Base-by-base conservation (phyloP, 1,140 invertebrate species). In the Meloidogyne floridensis region DNA sequence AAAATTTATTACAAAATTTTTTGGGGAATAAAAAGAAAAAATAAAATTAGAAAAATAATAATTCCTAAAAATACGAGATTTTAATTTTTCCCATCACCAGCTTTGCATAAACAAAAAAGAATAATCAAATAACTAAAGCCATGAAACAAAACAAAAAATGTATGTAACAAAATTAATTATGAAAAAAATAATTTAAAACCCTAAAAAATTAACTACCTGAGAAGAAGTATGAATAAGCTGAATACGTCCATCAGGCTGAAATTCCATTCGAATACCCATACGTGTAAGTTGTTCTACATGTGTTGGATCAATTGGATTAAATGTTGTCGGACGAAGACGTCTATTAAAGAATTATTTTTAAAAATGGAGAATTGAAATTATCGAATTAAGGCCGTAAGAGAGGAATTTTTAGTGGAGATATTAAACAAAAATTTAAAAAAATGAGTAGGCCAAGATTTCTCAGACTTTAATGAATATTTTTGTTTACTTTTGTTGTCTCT, bases 191-290 rank as follows among this genome's bases (percentile, higher is more conserved):
- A 42, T 47, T 47, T 42, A n/a, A 9, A 42, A 47, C 0, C 3
- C 20, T n/a, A 47, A 9, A n/a, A 43, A 72, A 79, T 85, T 87
- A 87, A 92, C 92, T 83, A 91, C 91, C 13, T 91, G 88, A 18
- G 59, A 65, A 7, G 91, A 88, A 43, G 91, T 91, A 88, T 98
- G 96, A 15, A 96, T 92, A 32, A 98, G 91, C 90, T 97, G 95
- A 69, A 98, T 93, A 74, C 95, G 91, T 69, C 96, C 96, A 91
- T 98, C 95, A 51, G 93, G 81, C 3, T 77, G 73, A 47, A 85
- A n/a, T 77, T 95, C 92, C 81, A 98, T 94, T 74, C 94, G 94
- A 85, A 98, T 98, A 73, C 97, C 97, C 96, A 98, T 97, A 90
- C 95, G 93, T 83, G 93, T 93, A 75, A 98, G 92, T 77, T 95